These are phyloP conservation scores for Sphyrna mokarran DNA, from an alignment of 2,113 vertebrate species.

Conservation along the genomic window DNA sequence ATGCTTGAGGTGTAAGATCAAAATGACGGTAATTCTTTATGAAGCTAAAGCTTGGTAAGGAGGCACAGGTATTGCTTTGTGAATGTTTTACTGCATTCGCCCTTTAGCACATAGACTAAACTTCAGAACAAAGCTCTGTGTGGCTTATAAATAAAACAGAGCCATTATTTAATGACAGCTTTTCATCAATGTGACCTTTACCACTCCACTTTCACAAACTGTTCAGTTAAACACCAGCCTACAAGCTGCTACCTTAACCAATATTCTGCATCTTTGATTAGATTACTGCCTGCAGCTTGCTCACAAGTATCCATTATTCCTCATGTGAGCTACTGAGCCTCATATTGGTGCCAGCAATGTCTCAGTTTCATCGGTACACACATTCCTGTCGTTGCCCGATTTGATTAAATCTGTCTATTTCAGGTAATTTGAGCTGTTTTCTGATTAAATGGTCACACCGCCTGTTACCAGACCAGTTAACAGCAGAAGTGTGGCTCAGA, in stretches of 20 bases:
- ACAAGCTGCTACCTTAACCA: not conserved
- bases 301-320: not conserved
- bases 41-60: not conserved
- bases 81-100: not conserved
- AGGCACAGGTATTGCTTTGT: not conserved
- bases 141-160: not conserved
- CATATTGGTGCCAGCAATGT: not conserved
- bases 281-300: not conserved
- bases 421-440: not conserved
- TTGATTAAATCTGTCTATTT: not conserved
- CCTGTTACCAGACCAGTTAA: not conserved
- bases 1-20: not conserved
- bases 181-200: not conserved
- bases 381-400: not conserved
- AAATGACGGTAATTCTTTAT: not conserved
- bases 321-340: not conserved
- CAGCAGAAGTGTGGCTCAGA: too few relatives aligned
- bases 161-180: not conserved
- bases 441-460: not conserved
- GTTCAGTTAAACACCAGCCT: not conserved
- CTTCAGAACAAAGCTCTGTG: not conserved
- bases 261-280: not conserved
- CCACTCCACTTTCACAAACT: not conserved
- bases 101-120: not conserved
- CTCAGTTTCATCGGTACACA: not conserved